Conservation (phyloP, 2,888 invertebrate genomes). For the Tupiocoris notatus region DNA sequence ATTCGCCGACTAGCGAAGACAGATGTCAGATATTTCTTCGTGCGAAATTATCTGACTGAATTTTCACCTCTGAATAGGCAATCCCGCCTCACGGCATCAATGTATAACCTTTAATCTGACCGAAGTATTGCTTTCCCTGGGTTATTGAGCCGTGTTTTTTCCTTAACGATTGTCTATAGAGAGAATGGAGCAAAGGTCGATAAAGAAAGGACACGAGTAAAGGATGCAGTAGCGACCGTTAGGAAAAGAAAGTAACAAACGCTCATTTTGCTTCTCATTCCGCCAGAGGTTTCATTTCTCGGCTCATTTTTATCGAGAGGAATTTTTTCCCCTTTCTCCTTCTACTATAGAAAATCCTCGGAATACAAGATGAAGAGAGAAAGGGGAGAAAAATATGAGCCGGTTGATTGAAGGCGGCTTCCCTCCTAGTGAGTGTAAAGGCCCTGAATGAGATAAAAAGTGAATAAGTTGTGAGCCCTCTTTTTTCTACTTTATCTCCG, state of each 20-base stretch:
- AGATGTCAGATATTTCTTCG: no score
- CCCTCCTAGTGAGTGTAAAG: background rate
- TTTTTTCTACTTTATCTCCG: no score
- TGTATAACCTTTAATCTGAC: no score
- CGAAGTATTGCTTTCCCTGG: no score
- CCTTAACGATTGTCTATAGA: no score
- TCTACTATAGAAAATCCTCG: background rate
- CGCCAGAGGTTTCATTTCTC: background rate
- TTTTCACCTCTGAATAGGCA: no score
- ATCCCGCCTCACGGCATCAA: no score
- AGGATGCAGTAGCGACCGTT: background rate
- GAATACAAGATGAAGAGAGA: background rate
- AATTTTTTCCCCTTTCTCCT: background rate
- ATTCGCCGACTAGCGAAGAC: no score
- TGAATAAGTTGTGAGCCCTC: conserved; percentile 8
- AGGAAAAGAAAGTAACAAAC: background rate
- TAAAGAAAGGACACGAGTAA: background rate
- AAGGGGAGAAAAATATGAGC: background rate
- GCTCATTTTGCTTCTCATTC: background rate
- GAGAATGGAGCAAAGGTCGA: background rate
- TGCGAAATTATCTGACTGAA: no score
- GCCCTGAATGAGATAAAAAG: conserved; percentile 21
- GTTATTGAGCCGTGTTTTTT: no score
- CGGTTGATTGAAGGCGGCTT: background rate
- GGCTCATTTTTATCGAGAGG: background rate